These are phyloP conservation scores for Patella depressa DNA, from an alignment of 2,888 invertebrate species.

Conservation along the genomic window DNA sequence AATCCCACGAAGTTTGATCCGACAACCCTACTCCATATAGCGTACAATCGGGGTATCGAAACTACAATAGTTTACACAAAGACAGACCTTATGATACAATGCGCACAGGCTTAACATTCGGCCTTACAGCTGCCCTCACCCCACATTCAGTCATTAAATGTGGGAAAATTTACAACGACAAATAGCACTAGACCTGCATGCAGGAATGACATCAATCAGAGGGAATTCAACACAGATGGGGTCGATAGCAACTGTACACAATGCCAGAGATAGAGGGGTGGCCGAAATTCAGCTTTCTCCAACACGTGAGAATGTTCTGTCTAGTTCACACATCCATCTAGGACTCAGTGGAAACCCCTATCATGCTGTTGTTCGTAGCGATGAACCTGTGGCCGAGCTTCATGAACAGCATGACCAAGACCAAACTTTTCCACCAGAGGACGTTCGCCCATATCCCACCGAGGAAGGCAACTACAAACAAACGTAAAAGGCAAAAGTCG, in stretches of 20 bases:
- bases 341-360: constrained; percentile 13
- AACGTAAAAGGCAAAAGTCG: constrained; percentile 16
- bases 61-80: no score
- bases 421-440: constrained; percentile 23
- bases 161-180: constrained; percentile 8
- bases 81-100: no score
- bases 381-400: constrained; percentile 12
- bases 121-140: no score
- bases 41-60: no score
- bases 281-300: not conserved
- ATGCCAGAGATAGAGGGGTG: constrained; percentile 6
- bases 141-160: no score
- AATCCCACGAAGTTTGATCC: no score
- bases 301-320: constrained; percentile 13
- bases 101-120: no score
- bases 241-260: constrained; percentile 18
- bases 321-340: constrained; percentile 13
- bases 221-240: constrained; percentile 22
- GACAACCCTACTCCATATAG: no score
- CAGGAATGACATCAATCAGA: constrained; percentile 9
- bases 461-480: constrained; percentile 11
- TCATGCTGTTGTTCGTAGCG: constrained; percentile 13
- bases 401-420: constrained; percentile 12
- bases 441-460: constrained; percentile 21
- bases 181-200: not conserved